These are phyloP conservation scores for human DNA, from an alignment of 2,113 vertebrate genomes.

Conservation along the genomic window GRCh38 chr20:39072001-39072500, in stretches of 20 bases:
- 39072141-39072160: neutral
- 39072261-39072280: neutral
- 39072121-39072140: neutral
- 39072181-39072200: fast-evolving
- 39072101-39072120: neutral
- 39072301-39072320: neutral
- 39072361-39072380: too few relatives aligned
- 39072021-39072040: neutral
- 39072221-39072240: too few relatives aligned
- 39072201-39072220: neutral
- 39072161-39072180: too few relatives aligned
- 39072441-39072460: neutral
- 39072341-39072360: neutral
- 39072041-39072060: neutral
- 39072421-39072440: neutral
- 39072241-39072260: too few relatives aligned
- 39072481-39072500: neutral
- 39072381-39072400: neutral
- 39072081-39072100: neutral
- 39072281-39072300: neutral
- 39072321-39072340: neutral
- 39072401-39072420: too few relatives aligned
- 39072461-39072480: neutral
- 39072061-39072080: too few relatives aligned
- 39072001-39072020: too few relatives aligned